Evolutionary conservation across 2,888 invertebrate species (phyloP), one percentile per base, ranked within the genome.

Genomic region (Mechanitis mazaeus): DNA sequence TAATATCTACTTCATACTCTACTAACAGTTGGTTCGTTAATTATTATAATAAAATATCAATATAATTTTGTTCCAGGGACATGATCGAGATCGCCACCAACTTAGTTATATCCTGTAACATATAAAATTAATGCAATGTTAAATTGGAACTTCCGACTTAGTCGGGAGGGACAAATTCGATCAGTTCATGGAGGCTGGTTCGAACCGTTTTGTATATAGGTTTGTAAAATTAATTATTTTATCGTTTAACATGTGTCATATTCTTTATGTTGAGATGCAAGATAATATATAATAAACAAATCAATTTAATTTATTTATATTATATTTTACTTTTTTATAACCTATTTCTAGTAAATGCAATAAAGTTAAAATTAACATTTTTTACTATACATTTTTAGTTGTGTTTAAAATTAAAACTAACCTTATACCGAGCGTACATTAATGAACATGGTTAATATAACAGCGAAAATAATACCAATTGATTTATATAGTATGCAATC

Each of bases 1-100:
- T 20, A 20, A 20, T 20, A 20, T 20, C 20, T 20, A 20, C 20
- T 20, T 75, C 69, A 64, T 69, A 56, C 71, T 75, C 57, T 71
- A 70, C 69, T 54, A 54, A 46, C 46, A 12, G 5, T 6, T n/a
- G 9, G n/a, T 7, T 20, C 20, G 20, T n/a, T 45, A 45, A 11
- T n/a, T 47, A 20, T 47, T 20, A 47, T 47, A 6, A 47, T 3
- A 47, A n/a, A 6, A 9, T 42, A 42, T 9, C 9, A 1, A 38
- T 38, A 38, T 38, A 6, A 38, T 9, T 42, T 42, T 42, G 42
- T 42, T 42, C 42, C 42, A 42, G 42, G 11, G 42, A 42, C 42
- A 9, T 42, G 9, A 7, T 38, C 20, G 20, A 35, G 42, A 9
- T 42, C 9, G 42, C 42, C 42, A 9, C n/a, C 45, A 55, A 46